Percentiles rank a stretch among this genome's conserved stretches.
Evolutionary conservation across 2,113 vertebrate genomes (phyloP).

Genomic region (Gymnarchus niloticus): DNA sequence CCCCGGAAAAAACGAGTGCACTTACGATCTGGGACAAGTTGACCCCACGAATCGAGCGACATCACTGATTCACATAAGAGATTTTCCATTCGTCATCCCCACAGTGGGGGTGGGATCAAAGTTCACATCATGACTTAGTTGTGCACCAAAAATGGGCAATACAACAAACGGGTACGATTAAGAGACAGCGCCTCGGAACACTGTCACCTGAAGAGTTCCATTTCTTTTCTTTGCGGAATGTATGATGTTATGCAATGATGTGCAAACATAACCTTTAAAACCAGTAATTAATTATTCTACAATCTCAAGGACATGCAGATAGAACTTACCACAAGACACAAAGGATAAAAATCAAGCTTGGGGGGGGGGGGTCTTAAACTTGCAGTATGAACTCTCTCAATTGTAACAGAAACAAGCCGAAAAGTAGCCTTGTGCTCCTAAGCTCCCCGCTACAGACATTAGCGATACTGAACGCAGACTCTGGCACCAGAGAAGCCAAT

Average conservation of each 20-base stretch:
- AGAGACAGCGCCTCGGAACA: not conserved
- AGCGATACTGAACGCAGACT: not conserved
- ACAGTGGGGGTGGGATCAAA: not conserved
- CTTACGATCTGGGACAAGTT: not conserved
- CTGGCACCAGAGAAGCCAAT: not conserved
- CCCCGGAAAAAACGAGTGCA: not conserved
- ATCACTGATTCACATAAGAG: not conserved
- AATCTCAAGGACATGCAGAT: not conserved
- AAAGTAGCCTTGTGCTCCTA: slow-evolving; percentile 11
- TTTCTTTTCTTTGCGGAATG: slow-evolving; percentile 15
- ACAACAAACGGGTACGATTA: not conserved
- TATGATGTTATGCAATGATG: not conserved
- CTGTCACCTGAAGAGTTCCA: not conserved
- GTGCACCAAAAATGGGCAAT: not conserved
- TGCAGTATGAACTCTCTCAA: not conserved
- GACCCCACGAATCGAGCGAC: not conserved
- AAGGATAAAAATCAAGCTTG: not conserved
- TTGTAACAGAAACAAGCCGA: not conserved
- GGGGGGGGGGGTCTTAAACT: not conserved
- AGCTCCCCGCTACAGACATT: not conserved
- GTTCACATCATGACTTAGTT: not conserved
- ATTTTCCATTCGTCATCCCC: not conserved
- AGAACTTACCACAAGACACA: not conserved
- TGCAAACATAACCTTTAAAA: not conserved
- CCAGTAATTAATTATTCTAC: not conserved